phyloP scores from a whole-genome alignment of 2,797 vertebrate species.

The Tokudaia tokunoshimensis region DNA sequence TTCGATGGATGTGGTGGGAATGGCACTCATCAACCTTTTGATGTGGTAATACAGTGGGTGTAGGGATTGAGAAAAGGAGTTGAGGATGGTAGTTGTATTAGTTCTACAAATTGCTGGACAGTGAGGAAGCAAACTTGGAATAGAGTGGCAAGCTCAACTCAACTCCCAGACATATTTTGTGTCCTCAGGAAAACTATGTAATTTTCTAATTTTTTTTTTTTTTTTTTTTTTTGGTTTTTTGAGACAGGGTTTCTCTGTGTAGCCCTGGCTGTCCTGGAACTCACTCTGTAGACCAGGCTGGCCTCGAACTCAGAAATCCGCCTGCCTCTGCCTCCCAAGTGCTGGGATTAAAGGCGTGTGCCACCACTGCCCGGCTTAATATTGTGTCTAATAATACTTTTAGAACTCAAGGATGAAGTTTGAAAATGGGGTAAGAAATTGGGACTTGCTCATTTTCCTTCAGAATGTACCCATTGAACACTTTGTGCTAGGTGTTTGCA shows the following conservation, averaged over 20 bases:
- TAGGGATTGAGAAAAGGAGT: background rate
- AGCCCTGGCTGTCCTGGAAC: no score
- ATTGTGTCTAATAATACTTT: conserved; percentile 34
- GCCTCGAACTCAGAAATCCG: no score
- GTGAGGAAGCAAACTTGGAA: background rate
- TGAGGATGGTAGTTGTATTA: conserved; percentile 7
- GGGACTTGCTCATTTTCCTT: background rate
- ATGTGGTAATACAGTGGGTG: background rate
- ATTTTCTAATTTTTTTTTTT: background rate
- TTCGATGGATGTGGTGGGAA: background rate
- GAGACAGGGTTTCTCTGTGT: no score
- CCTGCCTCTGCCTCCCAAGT: no score
- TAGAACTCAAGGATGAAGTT: conserved; percentile 9
- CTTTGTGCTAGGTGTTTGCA: conserved; percentile 17
- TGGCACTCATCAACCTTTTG: background rate
- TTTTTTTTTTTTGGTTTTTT: no score
- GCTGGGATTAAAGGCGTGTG: no score
- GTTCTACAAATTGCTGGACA: background rate
- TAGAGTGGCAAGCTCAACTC: conserved; percentile 25
- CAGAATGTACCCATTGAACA: conserved; percentile 23
- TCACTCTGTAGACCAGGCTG: no score
- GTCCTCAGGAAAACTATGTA: conserved; percentile 22
- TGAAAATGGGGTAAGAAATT: conserved; percentile 7
- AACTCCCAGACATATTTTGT: background rate
- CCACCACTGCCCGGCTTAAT: background rate